These are phyloP conservation scores for Vulpes lagopus DNA, from an alignment of 2,113 vertebrate species.

Conservation along the genomic window DNA sequence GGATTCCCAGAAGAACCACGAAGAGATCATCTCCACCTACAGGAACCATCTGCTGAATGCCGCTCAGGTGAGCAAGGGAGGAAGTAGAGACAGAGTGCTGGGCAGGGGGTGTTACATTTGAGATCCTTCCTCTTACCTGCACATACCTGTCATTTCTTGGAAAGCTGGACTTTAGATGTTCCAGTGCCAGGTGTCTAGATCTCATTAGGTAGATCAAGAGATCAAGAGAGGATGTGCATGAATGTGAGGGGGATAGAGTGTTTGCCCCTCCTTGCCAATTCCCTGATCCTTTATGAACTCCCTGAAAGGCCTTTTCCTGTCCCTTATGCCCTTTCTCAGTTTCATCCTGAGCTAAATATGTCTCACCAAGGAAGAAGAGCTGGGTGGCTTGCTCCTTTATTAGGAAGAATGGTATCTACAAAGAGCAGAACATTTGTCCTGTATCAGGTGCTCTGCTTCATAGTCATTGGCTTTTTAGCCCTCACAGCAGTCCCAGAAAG, in stretches of 20 bases:
- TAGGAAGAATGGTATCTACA: background rate
- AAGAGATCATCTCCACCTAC: constrained; percentile 84
- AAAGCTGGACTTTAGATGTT: background rate
- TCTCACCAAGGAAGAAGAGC: background rate
- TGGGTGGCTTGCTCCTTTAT: background rate
- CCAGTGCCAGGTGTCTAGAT: background rate
- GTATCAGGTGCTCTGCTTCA: background rate
- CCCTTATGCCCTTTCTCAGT: background rate
- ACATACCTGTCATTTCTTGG: background rate
- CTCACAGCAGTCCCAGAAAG: background rate
- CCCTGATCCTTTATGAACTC: background rate
- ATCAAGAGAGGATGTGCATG: background rate
- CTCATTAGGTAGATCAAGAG: background rate
- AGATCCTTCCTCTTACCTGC: background rate
- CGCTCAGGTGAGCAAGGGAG: constrained; percentile 82
- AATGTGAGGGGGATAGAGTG: background rate
- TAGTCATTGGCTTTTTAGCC: background rate
- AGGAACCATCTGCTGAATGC: constrained; percentile 86
- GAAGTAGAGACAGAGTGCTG: background rate
- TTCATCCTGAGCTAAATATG: background rate
- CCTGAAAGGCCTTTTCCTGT: background rate
- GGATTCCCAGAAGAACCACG: constrained; percentile 86
- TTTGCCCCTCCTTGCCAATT: background rate
- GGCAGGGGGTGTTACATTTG: background rate
- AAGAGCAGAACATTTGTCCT: background rate